Conservation (phyloP, 2,113 vertebrate genomes). For the Mustela lutreola region DNA sequence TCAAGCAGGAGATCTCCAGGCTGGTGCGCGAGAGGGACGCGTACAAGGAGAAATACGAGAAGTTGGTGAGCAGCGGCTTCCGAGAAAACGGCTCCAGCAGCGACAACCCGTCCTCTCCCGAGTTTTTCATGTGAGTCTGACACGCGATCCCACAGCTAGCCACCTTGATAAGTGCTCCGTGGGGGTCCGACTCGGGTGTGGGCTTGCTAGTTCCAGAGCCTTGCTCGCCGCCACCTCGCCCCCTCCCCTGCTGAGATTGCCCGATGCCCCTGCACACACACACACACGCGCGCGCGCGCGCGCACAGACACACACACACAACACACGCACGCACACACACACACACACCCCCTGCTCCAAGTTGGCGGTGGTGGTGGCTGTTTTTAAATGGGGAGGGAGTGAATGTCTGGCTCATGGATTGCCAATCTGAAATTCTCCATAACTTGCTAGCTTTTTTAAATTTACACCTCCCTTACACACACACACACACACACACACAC, state of each 20-base stretch:
- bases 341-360: constrained; percentile 46
- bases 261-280: background rate
- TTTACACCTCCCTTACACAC: background rate
- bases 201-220: constrained; percentile 88
- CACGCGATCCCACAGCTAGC: constrained; percentile 84
- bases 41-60: constrained; percentile 99
- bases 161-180: constrained; percentile 86
- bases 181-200: constrained; percentile 83
- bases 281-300: background rate
- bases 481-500: constrained; percentile 43
- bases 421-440: constrained; percentile 82
- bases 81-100: constrained; percentile 98
- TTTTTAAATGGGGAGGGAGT: constrained; percentile 80
- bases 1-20: constrained; percentile 99
- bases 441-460: constrained; percentile 82
- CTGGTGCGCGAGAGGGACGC: constrained; percentile 99
- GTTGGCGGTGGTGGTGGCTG: constrained; percentile 56
- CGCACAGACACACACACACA: background rate
- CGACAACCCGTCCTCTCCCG: constrained; percentile 98
- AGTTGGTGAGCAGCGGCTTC: constrained; percentile 98
- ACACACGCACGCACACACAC: background rate
- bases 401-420: constrained; percentile 79
- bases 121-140: constrained; percentile 99
- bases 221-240: constrained; percentile 85
- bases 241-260: constrained; percentile 15